Evolutionary conservation across 2,797 vertebrate species (phyloP), one percentile per base, ranked within the genome.

Genomic region (Labroides dimidiatus): DNA sequence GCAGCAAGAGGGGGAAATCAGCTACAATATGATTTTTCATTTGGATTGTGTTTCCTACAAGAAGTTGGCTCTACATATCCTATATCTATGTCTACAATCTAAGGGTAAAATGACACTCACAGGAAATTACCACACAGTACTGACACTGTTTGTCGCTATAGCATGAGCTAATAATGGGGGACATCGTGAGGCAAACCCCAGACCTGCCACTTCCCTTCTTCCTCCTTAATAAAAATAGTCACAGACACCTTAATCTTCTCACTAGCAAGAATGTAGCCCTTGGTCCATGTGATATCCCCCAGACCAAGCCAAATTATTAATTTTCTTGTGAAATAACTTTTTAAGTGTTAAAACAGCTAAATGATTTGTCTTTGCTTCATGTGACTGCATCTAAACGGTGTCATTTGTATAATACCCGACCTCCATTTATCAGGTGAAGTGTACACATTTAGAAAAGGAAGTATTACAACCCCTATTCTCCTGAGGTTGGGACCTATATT

Each of bases 81-180:
- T 1, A 2, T 66, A 69, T 80, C 77, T 67, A 19, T 0, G 4
- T 77, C 72, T 67, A 5, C 66, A 60, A 70, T 88, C 81, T 77
- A 37, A 37, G 45, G 8, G 10, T 76, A 45, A 73, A 84, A 75
- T 74, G 65, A 65, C 64, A 52, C 65, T 69, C 17, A 49, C 52
- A 51, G 82, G 81, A 90, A 85, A 81, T 82, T 33, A 75, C 61
- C 13, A 4, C 51, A 69, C 42, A 36, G 66, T 0, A 39, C 64
- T 75, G 61, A 81, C 64, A 60, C 56, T 30, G 56, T 85, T 77
- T 78, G 69, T 72, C 75, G 58, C 74, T 55, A 10, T 21, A 53
- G 64, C 17, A n/a, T 23, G 41, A 37, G 44, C 69, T 69, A 64
- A 75, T 83, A 66, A 73, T 64, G 67, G 75, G 75, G 23, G 76